Conservation (phyloP, 1,140 invertebrate genomes). For the Coptotermes formosanus region DNA sequence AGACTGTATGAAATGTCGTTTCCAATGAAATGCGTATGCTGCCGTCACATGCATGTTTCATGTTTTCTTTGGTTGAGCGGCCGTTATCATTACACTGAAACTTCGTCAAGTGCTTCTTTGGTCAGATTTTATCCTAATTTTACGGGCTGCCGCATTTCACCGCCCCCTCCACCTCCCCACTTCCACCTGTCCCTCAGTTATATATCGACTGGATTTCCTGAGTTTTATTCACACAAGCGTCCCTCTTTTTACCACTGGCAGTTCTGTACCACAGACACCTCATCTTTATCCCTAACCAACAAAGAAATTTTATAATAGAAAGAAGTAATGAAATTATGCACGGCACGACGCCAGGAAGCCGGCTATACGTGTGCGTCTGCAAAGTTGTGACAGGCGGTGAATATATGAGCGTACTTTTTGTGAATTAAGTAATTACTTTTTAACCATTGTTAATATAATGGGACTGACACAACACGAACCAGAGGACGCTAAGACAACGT, state of each 20-base stretch:
- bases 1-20: neutral
- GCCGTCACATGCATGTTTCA: neutral
- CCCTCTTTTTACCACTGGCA: neutral
- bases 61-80: neutral
- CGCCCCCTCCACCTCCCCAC: neutral
- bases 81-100: neutral
- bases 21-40: neutral
- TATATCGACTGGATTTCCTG: neutral
- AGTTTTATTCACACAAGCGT: neutral
- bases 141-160: neutral
- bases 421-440: neutral
- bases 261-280: neutral
- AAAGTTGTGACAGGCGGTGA: neutral
- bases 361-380: neutral
- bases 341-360: neutral
- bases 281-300: neutral
- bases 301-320: neutral
- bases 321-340: neutral
- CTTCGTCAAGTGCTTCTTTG: neutral
- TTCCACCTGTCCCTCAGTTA: neutral
- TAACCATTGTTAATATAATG: too few species aligned
- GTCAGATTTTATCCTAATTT: slow-evolving; percentile 9
- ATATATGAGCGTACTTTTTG: neutral
- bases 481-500: too few species aligned
- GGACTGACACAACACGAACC: too few species aligned